A percentile compares a stretch with the other conserved stretches of the same genome.
These are phyloP conservation scores for Indicator indicator DNA, from an alignment of 2,113 vertebrate genomes.

Conservation along the genomic window DNA sequence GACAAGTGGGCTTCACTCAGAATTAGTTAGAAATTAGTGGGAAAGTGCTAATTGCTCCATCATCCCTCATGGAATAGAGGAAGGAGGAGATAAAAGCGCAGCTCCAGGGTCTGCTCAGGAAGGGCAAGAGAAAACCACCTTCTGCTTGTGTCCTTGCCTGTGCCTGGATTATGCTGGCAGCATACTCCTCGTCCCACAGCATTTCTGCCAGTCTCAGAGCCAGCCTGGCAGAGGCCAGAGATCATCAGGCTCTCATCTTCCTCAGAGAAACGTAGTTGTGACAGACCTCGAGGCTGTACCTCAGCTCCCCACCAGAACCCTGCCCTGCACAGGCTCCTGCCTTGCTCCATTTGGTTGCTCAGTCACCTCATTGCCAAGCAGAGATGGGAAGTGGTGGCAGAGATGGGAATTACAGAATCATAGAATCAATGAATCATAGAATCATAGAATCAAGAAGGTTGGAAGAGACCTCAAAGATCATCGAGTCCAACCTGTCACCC, in stretches of 20 bases:
- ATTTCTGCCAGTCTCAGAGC: background rate
- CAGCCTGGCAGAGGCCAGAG: background rate
- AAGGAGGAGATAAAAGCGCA: background rate
- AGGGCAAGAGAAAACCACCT: background rate
- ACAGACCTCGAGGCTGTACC: background rate
- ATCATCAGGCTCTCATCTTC: background rate
- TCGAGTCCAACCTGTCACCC: too few relatives aligned
- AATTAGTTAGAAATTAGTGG: background rate
- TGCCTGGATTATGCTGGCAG: background rate
- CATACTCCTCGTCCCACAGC: background rate
- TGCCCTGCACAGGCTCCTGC: rapidly evolving
- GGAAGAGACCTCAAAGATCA: too few relatives aligned
- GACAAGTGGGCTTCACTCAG: background rate
- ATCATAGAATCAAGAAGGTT: too few relatives aligned
- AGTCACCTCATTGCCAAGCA: background rate
- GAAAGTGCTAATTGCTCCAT: background rate
- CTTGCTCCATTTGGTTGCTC: background rate
- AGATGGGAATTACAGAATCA: too few relatives aligned
- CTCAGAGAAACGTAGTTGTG: background rate
- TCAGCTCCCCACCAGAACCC: background rate
- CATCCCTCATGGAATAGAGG: background rate
- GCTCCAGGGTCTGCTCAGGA: background rate
- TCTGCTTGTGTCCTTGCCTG: background rate
- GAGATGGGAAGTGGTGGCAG: background rate
- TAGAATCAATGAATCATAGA: too few relatives aligned